Evolutionary conservation across 2,888 invertebrate species (phyloP), one percentile per base, ranked within the genome.

Genomic region (Odontomyia ornata): DNA sequence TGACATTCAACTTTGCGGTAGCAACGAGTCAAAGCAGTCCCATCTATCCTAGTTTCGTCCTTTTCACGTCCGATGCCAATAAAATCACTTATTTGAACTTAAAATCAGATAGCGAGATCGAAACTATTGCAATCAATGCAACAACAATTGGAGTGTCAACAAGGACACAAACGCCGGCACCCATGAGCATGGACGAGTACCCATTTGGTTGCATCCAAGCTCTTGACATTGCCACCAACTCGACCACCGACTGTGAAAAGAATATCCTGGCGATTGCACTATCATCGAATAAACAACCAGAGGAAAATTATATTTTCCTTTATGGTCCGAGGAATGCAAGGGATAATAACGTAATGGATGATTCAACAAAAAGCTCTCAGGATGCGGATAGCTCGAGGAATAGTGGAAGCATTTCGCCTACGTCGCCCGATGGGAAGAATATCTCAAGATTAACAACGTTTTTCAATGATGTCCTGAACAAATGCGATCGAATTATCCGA

Each of bases 401-500:
- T 30, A 36, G 18, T 7, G 25, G 69, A 7, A 47, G 46, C 4
- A 23, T 27, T 2, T 47, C 47, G 1, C n/a, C 46, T 3, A 9
- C 69, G 3, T 30, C 72, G 0, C 23, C 30, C 3, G 73, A 73
- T 36, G 57, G 57, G 15, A 73, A 36, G n/a, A 57, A 73, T 21
- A 47, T 57, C 36, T 73, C 73, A 15, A 28, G 57, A 60, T 60
- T 73, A 73, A 36, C 57, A 25, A 60, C 73, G 21, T 36, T 73
- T 73, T 73, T 73, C 30, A 73, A 73, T 73, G 73, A 73, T 36
- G 73, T 73, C 11, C 60, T 73, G 7, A 57, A 73, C 23, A 73
- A 60, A 73, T 73, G 57, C 57, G 73, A 73, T 47, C 27, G 73
- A 23, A 73, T 73, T 23, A 73, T 73, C 30, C 30, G 73, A 36